These are phyloP conservation scores for Ceramica pisi DNA, from an alignment of 2,888 invertebrate species.

Conservation along the genomic window DNA sequence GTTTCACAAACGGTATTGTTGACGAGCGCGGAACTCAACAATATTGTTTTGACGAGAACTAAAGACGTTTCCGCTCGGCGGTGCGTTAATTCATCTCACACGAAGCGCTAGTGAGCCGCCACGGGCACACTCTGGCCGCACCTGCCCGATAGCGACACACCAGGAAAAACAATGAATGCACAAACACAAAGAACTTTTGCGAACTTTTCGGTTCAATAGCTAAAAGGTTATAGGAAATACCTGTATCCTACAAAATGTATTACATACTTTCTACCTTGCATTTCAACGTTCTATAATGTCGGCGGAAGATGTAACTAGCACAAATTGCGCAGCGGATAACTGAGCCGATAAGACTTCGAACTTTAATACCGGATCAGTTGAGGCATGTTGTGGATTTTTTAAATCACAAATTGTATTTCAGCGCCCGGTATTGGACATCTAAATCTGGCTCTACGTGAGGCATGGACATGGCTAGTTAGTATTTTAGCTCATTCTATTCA, in stretches of 20 bases:
- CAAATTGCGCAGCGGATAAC: constrained; percentile 36
- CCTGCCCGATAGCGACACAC: constrained; percentile 50
- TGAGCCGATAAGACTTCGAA: constrained; percentile 43
- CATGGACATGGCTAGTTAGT: constrained; percentile 9
- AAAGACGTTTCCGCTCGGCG: constrained; percentile 81
- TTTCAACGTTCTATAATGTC: constrained; percentile 31
- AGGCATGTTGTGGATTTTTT: constrained; percentile 38
- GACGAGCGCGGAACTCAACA: constrained; percentile 53
- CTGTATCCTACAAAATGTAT: constrained; percentile 18
- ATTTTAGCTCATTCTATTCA: constrained; percentile 41
- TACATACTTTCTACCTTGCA: constrained; percentile 3
- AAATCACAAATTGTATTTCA: constrained; percentile 53
- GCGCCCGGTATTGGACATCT: constrained; percentile 27
- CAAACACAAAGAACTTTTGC: constrained; percentile 31
- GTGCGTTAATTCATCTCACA: constrained; percentile 81
- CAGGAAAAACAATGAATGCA: constrained; percentile 42
- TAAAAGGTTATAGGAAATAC: constrained; percentile 22
- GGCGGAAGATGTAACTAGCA: constrained; percentile 31
- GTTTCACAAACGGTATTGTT: constrained; percentile 51
- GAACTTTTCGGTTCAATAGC: constrained; percentile 34
- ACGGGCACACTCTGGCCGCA: constrained; percentile 48
- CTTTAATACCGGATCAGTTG: constrained; percentile 35
- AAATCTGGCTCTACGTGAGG: constrained; percentile 29
- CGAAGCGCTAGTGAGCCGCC: constrained; percentile 70
- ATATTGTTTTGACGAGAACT: constrained; percentile 78